A percentile compares a stretch with the other conserved stretches of the same genome.
phyloP scores from a whole-genome alignment of 2,888 invertebrate species.

The Epinotia demarniana region DNA sequence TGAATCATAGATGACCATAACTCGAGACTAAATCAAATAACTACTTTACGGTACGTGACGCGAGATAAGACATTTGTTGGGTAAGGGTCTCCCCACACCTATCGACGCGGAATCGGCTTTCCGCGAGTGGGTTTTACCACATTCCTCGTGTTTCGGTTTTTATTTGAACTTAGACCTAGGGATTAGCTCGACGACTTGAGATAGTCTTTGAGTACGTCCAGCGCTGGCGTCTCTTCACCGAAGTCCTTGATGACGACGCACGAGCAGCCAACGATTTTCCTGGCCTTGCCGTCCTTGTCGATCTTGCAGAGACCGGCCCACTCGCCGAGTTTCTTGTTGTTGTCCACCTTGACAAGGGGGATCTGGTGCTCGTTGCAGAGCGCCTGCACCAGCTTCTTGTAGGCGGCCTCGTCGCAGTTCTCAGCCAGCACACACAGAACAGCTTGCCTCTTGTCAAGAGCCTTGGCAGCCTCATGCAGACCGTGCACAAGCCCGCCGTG shows the following conservation, averaged over 20 bases:
- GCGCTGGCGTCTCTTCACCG: constrained; percentile 98
- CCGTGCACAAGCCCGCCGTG: constrained; percentile 98
- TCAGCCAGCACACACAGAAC: constrained; percentile 98
- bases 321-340: constrained; percentile 99
- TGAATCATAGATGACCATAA: no score
- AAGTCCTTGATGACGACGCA: constrained; percentile 99
- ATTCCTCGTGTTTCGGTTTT: constrained; percentile 78
- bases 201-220: constrained; percentile 97
- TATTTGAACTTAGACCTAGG: constrained; percentile 74
- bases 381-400: constrained; percentile 98
- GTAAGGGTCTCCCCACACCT: no score
- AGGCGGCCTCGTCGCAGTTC: constrained; percentile 99
- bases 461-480: constrained; percentile 98
- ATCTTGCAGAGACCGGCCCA: constrained; percentile 99
- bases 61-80: no score
- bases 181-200: constrained; percentile 91
- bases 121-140: no score
- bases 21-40: no score
- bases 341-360: constrained; percentile 97
- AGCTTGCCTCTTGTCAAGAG: constrained; percentile 99
- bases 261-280: constrained; percentile 99
- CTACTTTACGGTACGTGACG: no score
- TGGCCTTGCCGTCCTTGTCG: constrained; percentile 99
- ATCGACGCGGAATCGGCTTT: no score
- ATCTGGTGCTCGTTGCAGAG: constrained; percentile 99